Evolutionary conservation across 1,140 invertebrate species (phyloP).

Genomic region (Achatina immaculata): DNA sequence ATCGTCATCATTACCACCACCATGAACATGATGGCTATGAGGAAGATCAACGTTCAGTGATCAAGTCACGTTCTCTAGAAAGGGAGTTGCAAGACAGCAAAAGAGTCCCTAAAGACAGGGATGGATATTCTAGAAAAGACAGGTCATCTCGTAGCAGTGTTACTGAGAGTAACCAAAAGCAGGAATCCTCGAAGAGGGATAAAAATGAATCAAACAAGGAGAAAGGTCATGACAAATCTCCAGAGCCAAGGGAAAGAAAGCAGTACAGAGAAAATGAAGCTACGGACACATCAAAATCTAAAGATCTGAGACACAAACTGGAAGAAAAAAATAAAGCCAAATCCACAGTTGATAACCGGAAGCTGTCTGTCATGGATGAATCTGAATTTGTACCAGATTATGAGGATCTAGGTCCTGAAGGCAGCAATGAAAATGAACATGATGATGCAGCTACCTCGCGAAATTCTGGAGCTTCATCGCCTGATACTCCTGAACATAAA

Average conservation of each 20-base stretch:
- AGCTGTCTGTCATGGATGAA: slow-evolving; percentile 64
- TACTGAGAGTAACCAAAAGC: background rate
- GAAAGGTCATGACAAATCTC: background rate
- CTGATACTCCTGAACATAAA: slow-evolving; percentile 1
- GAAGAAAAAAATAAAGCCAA: slow-evolving; percentile 41
- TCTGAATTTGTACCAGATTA: slow-evolving; percentile 65
- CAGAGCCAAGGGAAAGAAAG: slow-evolving; percentile 13
- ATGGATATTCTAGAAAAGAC: background rate
- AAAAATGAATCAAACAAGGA: slow-evolving; percentile 7
- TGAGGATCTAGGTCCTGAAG: slow-evolving; percentile 46
- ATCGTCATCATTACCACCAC: slow-evolving; percentile 15
- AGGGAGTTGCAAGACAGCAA: slow-evolving; percentile 19
- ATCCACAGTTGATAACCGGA: slow-evolving; percentile 49
- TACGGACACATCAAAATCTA: slow-evolving; percentile 23
- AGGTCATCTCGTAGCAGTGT: background rate
- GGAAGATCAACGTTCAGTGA: slow-evolving; percentile 13
- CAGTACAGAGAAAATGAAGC: background rate
- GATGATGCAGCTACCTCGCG: slow-evolving; percentile 16
- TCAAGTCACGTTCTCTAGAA: slow-evolving; percentile 23
- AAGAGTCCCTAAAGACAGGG: slow-evolving; percentile 9
- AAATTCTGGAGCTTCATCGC: slow-evolving; percentile 11
- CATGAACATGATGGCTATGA: slow-evolving; percentile 32
- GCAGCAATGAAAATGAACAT: slow-evolving; percentile 3
- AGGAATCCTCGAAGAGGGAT: slow-evolving; percentile 21
- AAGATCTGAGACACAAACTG: slow-evolving; percentile 37